Evolutionary conservation across 2,888 invertebrate genomes (phyloP).

Genomic region (Kuschelorhynchus macadamiae): DNA sequence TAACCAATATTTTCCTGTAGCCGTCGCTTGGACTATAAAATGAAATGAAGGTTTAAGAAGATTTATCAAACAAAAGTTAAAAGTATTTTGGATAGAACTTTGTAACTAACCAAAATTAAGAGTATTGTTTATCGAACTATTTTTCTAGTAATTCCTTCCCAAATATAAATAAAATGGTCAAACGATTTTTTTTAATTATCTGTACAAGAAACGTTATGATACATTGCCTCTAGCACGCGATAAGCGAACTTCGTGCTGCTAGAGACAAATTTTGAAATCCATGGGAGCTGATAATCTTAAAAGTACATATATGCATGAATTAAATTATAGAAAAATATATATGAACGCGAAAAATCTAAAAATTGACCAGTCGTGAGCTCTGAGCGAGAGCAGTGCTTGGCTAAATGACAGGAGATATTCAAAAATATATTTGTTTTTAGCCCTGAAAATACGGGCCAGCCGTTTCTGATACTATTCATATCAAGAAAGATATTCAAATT

Average conservation of each 20-base stretch:
- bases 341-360: slow-evolving; percentile 53
- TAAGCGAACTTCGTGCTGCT: background rate
- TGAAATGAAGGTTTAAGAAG: too few relatives aligned
- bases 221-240: slow-evolving; percentile 1
- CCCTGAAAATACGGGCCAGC: slow-evolving; percentile 4
- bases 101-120: too few relatives aligned
- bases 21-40: too few relatives aligned
- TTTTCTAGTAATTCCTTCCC: too few relatives aligned
- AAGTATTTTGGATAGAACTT: too few relatives aligned
- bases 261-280: slow-evolving; percentile 26
- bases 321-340: slow-evolving; percentile 55
- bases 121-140: too few relatives aligned
- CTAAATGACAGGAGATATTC: slow-evolving; percentile 6
- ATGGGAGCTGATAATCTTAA: slow-evolving; percentile 25
- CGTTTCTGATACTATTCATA: background rate
- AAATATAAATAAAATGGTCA: too few relatives aligned
- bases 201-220: slow-evolving; percentile 17
- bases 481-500: too few relatives aligned
- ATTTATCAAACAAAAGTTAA: too few relatives aligned
- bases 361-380: slow-evolving; percentile 26
- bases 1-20: too few relatives aligned
- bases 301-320: slow-evolving; percentile 18
- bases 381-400: slow-evolving; percentile 5
- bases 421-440: slow-evolving; percentile 7
- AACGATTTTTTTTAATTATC: slow-evolving; percentile 1